Evolutionary conservation across 2,888 invertebrate genomes (phyloP).

Genomic region (Drosophila aldrichi): DNA sequence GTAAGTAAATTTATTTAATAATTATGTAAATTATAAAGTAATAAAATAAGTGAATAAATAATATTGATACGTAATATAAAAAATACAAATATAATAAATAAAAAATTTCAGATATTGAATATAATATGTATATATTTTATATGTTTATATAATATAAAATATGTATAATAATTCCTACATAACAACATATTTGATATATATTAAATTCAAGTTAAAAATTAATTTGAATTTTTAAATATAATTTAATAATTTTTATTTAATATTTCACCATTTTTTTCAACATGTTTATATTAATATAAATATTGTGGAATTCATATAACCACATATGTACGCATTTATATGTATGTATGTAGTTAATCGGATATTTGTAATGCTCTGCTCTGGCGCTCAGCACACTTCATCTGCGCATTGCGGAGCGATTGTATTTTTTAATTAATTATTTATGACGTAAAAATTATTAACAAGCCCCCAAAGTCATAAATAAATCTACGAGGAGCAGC

Average conservation of each 20-base stretch:
- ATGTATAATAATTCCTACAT: no score
- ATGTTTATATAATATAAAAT: no score
- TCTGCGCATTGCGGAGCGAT: neutral
- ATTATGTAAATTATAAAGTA: no score
- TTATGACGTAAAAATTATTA: constrained; percentile 54
- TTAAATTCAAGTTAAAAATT: no score
- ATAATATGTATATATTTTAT: no score
- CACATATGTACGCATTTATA: neutral
- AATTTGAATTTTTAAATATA: neutral
- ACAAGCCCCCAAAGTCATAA: constrained; percentile 63
- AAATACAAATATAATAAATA: neutral
- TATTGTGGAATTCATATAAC: neutral
- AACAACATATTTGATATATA: no score
- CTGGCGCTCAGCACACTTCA: neutral
- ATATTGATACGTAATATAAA: no score
- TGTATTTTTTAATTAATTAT: constrained; percentile 55
- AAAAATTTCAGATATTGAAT: no score
- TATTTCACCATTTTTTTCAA: no score
- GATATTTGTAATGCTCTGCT: constrained; percentile 31
- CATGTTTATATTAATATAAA: neutral
- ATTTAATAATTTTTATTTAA: no score
- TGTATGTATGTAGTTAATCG: constrained; percentile 37
- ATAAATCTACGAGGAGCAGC: constrained; percentile 53
- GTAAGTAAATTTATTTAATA: no score
- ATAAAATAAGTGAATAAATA: no score